Evolutionary conservation across 2,797 vertebrate species (phyloP), one percentile per base, ranked within the genome.

Genomic region (Lagodon rhomboides): DNA sequence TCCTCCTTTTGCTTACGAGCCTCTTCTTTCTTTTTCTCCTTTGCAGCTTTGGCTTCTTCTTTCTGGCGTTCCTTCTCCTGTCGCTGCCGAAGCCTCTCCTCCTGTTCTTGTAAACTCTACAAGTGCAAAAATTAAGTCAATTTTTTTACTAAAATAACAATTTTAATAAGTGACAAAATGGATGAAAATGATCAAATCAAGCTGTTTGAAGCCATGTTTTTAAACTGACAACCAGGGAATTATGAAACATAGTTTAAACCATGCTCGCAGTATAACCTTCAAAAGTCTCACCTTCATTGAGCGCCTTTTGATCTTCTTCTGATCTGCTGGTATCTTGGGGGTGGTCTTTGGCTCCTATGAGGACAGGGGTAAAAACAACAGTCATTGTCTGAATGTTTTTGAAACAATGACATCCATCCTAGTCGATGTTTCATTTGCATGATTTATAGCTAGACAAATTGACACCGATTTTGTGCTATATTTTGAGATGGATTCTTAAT

Each of bases 21-120:
- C 80, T 97, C 97, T 80, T 98, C 97, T 86, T 93, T 97, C 87
- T 97, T 97, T 78, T 95, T 94, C 63, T 97, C 95, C 43, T 96
- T 97, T 0, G 94, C 96, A 0, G 93, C 94, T 92, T 94, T 97
- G 0, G 96, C 96, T 71, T 98, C 97, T 75, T 97, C 96, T 46
- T 94, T 97, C 90, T 96, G 94, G 1, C 95, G 96, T 5, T 96
- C 96, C 74, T 96, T 97, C 77, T 98, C 96, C 55, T 95, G 94
- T 2, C 94, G 89, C 80, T 92, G 94, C 43, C 89, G 95, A 59
- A 94, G 94, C 61, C 92, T 96, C 59, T 96, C 95, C 0, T 97
- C 95, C 0, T 96, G 84, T 74, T 94, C 95, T 75, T 96, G 84
- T 63, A 91, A 62, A 85, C 22, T 89, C 95, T 95, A 23, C 0